Percentiles rank a stretch among this genome's conserved stretches.
These are phyloP conservation scores for Triplophysa yarkandensis DNA, from an alignment of 2,797 vertebrate genomes.

Conservation along the genomic window DNA sequence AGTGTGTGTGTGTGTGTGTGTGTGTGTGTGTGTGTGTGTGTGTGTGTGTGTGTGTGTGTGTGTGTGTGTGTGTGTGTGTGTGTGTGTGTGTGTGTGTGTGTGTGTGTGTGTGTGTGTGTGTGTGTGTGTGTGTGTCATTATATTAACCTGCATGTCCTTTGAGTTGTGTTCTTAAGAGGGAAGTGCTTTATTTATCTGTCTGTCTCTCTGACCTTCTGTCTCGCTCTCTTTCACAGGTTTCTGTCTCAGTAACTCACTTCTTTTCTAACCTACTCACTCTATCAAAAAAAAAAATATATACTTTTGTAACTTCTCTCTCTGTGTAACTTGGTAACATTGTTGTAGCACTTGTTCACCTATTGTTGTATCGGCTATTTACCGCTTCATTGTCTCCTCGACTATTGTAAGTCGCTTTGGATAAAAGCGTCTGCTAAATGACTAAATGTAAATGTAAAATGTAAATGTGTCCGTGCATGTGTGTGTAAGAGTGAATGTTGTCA, in stretches of 20 bases:
- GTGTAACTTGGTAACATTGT: too few species aligned
- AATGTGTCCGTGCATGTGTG: too few species aligned
- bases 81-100: conserved; percentile 44
- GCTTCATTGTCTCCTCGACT: too few species aligned
- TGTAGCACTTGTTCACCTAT: too few species aligned
- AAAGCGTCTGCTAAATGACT: too few species aligned
- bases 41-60: conserved; percentile 44
- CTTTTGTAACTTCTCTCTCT: too few species aligned
- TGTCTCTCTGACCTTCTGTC: background rate
- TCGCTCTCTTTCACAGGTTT: background rate
- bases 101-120: conserved; percentile 43
- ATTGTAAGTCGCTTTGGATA: too few species aligned
- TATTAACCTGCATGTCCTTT: conserved; percentile 33
- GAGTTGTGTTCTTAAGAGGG: conserved; percentile 57
- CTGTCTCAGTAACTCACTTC: too few species aligned
- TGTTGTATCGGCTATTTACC: too few species aligned
- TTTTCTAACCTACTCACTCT: too few species aligned
- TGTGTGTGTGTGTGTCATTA: conserved; percentile 41
- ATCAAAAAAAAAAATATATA: too few species aligned
- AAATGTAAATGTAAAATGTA: too few species aligned
- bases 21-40: conserved; percentile 45
- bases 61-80: conserved; percentile 31
- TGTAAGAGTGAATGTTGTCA: background rate
- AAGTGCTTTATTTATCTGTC: conserved; percentile 52
- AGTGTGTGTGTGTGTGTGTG: conserved; percentile 40